Conservation (phyloP, 2,888 invertebrate species). For the Ormia ochracea region DNA sequence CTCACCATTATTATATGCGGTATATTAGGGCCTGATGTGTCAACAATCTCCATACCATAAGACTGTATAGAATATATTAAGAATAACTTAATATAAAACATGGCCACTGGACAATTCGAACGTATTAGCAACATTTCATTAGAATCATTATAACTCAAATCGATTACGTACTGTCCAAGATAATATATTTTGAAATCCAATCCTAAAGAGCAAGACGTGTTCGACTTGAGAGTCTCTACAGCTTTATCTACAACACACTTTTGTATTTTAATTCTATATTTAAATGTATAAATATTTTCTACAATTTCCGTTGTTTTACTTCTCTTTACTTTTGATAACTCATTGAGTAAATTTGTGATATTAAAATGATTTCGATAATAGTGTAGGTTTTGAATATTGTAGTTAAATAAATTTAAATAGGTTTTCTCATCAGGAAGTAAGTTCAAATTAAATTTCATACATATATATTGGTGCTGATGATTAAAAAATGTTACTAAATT, state of each 20-base stretch:
- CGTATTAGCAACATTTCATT: slow-evolving; percentile 22
- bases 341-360: slow-evolving; percentile 11
- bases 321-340: neutral
- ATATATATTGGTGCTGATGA: slow-evolving; percentile 18
- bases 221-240: slow-evolving; percentile 63
- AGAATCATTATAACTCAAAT: slow-evolving; percentile 33
- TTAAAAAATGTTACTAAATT: slow-evolving; percentile 59
- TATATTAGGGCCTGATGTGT: neutral
- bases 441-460: slow-evolving; percentile 32
- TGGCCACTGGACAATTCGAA: slow-evolving; percentile 60
- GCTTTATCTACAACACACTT: slow-evolving; percentile 56
- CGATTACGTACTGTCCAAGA: slow-evolving; percentile 30
- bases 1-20: slow-evolving; percentile 64
- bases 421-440: slow-evolving; percentile 20
- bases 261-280: slow-evolving; percentile 63
- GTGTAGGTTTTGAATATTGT: neutral
- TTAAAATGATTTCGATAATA: slow-evolving; percentile 12
- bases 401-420: slow-evolving; percentile 40
- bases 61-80: slow-evolving; percentile 57
- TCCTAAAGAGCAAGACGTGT: neutral
- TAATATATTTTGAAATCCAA: slow-evolving; percentile 63
- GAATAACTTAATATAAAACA: slow-evolving; percentile 68
- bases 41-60: neutral
- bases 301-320: neutral
- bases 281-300: slow-evolving; percentile 24